phyloP scores from a whole-genome alignment of 2,888 invertebrate species.

The Anthrax anthrax region DNA sequence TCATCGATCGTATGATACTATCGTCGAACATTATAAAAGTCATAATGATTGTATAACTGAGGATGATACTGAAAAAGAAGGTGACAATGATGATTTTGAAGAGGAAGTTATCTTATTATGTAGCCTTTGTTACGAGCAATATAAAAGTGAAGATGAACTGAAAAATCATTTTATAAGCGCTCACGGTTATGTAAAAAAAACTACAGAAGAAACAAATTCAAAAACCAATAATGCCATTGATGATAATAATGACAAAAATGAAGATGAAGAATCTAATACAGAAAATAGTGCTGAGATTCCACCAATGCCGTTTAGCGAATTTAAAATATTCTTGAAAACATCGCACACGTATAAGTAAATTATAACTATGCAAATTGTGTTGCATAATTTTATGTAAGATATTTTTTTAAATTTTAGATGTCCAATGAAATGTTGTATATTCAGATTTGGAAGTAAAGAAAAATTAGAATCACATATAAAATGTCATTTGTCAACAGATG shows the following conservation, averaged over 20 bases:
- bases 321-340: constrained; percentile 7
- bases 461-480: constrained; percentile 37
- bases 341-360: constrained; percentile 3
- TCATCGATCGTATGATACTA: constrained; percentile 6
- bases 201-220: constrained; percentile 7
- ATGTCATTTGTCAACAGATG: constrained; percentile 34
- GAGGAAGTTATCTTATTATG: constrained; percentile 14
- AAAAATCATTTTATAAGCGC: constrained; percentile 28
- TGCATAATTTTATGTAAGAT: neutral
- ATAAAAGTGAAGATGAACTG: constrained; percentile 22
- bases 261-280: constrained; percentile 2
- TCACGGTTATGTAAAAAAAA: constrained; percentile 19
- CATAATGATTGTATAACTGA: neutral
- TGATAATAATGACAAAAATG: constrained; percentile 9
- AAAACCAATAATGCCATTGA: constrained; percentile 2
- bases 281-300: neutral
- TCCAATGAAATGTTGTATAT: constrained; percentile 38
- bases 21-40: constrained; percentile 11
- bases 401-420: constrained; percentile 32
- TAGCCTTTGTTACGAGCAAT: constrained; percentile 20
- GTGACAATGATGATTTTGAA: neutral
- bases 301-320: constrained; percentile 11
- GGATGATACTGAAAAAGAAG: no score
- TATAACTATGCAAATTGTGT: no score
- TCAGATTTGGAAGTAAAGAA: constrained; percentile 37